Evolutionary conservation across 1,140 invertebrate species (phyloP), one percentile per base, ranked within the genome.

Genomic region (Meloidogyne exigua): DNA sequence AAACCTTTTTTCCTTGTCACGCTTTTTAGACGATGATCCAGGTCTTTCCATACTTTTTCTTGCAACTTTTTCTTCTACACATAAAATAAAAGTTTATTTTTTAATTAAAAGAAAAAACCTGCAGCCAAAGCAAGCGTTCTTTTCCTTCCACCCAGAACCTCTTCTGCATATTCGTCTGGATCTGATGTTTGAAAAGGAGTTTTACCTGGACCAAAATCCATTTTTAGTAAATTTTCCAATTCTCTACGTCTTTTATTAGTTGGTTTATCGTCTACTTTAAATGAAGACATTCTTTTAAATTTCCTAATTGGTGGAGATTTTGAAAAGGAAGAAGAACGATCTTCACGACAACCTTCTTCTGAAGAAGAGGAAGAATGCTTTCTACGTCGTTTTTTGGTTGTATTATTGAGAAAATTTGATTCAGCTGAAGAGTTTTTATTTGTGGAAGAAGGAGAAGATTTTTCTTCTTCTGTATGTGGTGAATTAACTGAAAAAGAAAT

Each of bases 131-230:
- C 77, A 32, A 79, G 57, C 10, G 66, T 72, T 57, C 73, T 78
- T 25, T 80, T 62, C 44, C 66, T 73, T 64, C 67, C 75, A 39
- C 39, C 71, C 25, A 80, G 42, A 26, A 80, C 73, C 7, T 80
- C 75, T 42, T 80, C 76, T 11, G 71, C 57, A 44, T 70, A 80
- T 39, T 75, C 42, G 32, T 81, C 78, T 13, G 77, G 57, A 42
- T 64, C 44, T 23, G 76, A 76, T 18, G 79, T 80, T 79, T 79
- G 70, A 74, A 80, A 80, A 23, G 79, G 79, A 36, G 79, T 76
- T 42, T 78, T 78, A 2, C 80, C 72, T 25, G 72, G 72, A 65
- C 79, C 79, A 72, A 80, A 80, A 64, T 80, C 79, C 79, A 80
- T 80, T 28, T 70, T 80, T 4, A 80, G 66, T 25, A 80, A 49